These are phyloP conservation scores for Elegia similella DNA, from an alignment of 2,888 invertebrate species.

Conservation along the genomic window DNA sequence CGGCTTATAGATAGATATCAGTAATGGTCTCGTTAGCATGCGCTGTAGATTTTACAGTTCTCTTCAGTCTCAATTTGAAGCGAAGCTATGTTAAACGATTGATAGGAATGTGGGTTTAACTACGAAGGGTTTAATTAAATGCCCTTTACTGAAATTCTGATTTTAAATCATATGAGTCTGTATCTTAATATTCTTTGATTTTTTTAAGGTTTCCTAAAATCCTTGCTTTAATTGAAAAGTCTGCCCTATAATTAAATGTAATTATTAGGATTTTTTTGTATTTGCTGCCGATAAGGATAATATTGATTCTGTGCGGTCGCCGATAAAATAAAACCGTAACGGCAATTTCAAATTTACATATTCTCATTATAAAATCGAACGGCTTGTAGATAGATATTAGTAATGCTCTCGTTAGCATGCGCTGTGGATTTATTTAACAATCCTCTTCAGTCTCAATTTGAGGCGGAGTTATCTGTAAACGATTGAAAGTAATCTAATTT, in stretches of 20 bases:
- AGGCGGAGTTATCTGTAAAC: no score
- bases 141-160: no score
- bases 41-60: background rate
- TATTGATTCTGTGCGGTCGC: background rate
- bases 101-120: background rate
- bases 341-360: conserved; percentile 7
- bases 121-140: no score
- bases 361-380: conserved; percentile 8
- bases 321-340: conserved; percentile 8
- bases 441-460: background rate
- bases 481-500: no score
- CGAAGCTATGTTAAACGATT: background rate
- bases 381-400: conserved; percentile 7
- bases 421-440: background rate
- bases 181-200: no score
- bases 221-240: no score
- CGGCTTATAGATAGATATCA: conserved; percentile 7
- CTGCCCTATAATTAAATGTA: background rate
- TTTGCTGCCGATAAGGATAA: conserved; percentile 5
- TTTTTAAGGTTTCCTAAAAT: no score
- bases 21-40: background rate
- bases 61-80: background rate
- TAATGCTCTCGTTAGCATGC: background rate
- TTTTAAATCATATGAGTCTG: no score
- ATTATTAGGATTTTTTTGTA: no score